phyloP scores from a whole-genome alignment of 1,140 invertebrate genomes.

The Thaumetopoea pityocampa region DNA sequence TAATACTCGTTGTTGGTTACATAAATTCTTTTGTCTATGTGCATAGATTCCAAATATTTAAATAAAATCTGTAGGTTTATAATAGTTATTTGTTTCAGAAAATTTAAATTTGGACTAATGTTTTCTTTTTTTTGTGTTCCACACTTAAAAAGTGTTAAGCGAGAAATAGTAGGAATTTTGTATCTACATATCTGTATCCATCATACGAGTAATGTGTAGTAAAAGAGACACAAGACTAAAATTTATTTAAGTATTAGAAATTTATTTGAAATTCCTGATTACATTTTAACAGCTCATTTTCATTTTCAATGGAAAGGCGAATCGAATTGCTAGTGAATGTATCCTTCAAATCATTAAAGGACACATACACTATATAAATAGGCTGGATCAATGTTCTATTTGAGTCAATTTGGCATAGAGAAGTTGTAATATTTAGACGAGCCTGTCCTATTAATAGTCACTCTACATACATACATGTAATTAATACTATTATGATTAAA shows the following conservation, averaged over 20 bases:
- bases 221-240: constrained; percentile 60
- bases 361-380: no score
- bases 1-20: constrained; percentile 17
- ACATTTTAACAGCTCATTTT: constrained; percentile 15
- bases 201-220: constrained; percentile 11
- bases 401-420: constrained; percentile 44
- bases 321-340: constrained; percentile 8
- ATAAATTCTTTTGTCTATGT: neutral
- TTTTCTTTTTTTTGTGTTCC: no score
- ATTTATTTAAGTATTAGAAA: constrained; percentile 37
- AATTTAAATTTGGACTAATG: neutral
- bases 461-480: constrained; percentile 68
- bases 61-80: neutral
- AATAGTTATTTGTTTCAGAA: neutral
- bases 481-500: constrained; percentile 25
- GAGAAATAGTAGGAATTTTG: neutral
- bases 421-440: constrained; percentile 23
- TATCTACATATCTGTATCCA: neutral
- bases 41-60: neutral
- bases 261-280: constrained; percentile 9
- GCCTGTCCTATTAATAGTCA: constrained; percentile 21
- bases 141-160: no score
- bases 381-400: constrained; percentile 46
- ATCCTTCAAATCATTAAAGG: constrained; percentile 21
- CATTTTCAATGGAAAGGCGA: constrained; percentile 31